A percentile compares a stretch with the other conserved stretches of the same genome.
Evolutionary conservation across 2,888 invertebrate species (phyloP).

Genomic region (Synergus gifuensis): DNA sequence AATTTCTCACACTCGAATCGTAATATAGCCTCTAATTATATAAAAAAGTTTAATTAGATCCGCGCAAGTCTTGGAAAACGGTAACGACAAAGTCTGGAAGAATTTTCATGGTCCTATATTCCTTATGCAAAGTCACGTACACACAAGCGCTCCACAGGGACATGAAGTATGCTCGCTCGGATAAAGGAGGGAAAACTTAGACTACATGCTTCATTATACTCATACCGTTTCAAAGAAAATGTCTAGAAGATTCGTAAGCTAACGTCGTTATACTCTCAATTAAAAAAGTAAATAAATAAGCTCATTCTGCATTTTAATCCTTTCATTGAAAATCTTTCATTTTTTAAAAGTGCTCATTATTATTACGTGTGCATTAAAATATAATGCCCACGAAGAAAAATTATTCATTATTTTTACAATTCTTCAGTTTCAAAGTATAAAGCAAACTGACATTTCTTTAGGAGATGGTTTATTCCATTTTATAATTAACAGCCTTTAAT

Average conservation of each 20-base stretch:
- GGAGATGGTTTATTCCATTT: too few relatives aligned
- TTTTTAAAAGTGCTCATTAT: neutral
- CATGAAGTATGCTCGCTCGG: constrained; percentile 38
- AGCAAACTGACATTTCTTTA: too few relatives aligned
- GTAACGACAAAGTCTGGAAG: constrained; percentile 2
- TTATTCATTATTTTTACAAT: neutral
- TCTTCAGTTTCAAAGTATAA: too few relatives aligned
- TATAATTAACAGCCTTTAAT: too few relatives aligned
- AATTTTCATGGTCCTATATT: constrained; percentile 21
- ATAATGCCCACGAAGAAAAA: neutral
- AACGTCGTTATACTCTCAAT: constrained; percentile 43
- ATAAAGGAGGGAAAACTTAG: constrained; percentile 52
- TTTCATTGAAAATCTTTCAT: neutral
- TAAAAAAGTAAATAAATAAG: constrained; percentile 3
- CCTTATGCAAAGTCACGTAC: constrained; percentile 37
- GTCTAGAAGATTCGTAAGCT: constrained; percentile 46
- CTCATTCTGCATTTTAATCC: neutral
- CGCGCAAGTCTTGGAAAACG: neutral
- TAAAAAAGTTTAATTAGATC: constrained; percentile 27
- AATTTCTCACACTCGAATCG: neutral
- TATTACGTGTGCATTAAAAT: neutral
- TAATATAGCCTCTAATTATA: neutral
- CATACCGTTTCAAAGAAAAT: constrained; percentile 53
- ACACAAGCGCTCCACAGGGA: constrained; percentile 13
- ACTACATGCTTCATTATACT: constrained; percentile 57